These are phyloP conservation scores for Amyelois transitella DNA, from an alignment of 1,140 invertebrate genomes.

Conservation along the genomic window DNA sequence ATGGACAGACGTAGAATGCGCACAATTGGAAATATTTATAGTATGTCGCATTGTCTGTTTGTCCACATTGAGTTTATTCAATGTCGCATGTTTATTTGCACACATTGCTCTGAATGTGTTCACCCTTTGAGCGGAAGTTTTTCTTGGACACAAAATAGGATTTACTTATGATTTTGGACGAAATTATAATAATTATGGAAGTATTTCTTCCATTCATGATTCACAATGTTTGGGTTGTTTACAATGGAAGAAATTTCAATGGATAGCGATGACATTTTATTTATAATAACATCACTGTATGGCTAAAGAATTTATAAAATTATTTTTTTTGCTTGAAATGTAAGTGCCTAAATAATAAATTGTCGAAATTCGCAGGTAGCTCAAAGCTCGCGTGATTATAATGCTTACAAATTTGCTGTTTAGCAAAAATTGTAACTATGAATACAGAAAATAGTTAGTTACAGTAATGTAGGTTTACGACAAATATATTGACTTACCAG, in stretches of 20 bases:
- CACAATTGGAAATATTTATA: conserved; percentile 55
- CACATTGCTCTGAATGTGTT: conserved; percentile 32
- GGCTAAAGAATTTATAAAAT: no score
- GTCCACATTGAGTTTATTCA: conserved; percentile 60
- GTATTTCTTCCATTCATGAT: conserved; percentile 11
- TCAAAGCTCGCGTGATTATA: no score
- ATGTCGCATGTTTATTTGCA: conserved; percentile 42
- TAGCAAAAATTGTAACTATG: no score
- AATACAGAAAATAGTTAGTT: no score
- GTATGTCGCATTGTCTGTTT: conserved; percentile 45
- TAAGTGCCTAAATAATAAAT: no score
- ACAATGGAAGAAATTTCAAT: conserved; percentile 15
- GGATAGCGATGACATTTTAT: not conserved
- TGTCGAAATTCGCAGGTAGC: no score
- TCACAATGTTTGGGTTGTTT: conserved; percentile 35
- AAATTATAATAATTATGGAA: conserved; percentile 18
- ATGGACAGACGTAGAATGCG: conserved; percentile 28
- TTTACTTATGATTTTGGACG: conserved; percentile 26
- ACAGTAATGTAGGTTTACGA: no score
- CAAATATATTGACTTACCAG: no score
- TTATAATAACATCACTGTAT: not conserved
- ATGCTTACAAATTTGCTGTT: no score
- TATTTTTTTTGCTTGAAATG: no score
- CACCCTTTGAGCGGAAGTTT: conserved; percentile 49
- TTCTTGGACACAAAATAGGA: conserved; percentile 29